Percentiles rank a stretch among this genome's conserved stretches.
Evolutionary conservation across 2,113 vertebrate genomes (phyloP).

Genomic region (Microtus richardsoni): DNA sequence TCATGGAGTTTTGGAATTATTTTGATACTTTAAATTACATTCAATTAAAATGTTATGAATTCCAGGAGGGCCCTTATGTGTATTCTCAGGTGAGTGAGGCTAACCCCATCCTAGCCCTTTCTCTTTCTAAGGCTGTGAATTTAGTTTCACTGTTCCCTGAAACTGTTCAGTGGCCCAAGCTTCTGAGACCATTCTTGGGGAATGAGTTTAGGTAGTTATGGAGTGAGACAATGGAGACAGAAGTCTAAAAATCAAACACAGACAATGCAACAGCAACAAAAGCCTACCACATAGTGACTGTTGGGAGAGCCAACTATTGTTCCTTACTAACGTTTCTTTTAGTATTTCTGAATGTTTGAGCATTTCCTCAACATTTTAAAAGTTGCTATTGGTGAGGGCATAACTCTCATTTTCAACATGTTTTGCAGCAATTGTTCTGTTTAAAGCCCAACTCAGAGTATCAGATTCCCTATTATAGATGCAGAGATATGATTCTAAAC

Average conservation of each 20-base stretch:
- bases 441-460: not conserved
- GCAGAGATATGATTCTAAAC: not conserved
- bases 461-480: not conserved
- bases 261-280: not conserved
- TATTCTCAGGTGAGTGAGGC: not conserved
- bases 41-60: not conserved
- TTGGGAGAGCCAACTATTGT: not conserved
- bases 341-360: constrained; percentile 19
- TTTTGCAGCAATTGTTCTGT: constrained; percentile 12
- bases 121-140: not conserved
- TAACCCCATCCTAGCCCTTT: not conserved
- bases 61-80: not conserved
- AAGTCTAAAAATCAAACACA: not conserved
- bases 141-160: not conserved
- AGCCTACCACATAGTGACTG: not conserved
- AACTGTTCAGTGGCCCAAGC: not conserved
- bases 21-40: not conserved
- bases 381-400: not conserved
- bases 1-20: not conserved
- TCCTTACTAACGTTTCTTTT: not conserved
- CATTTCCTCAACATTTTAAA: not conserved
- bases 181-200: not conserved
- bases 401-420: constrained; percentile 4
- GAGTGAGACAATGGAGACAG: not conserved
- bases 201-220: not conserved